Evolutionary conservation across 2,888 invertebrate species (phyloP).

Genomic region (Lasioglossum malachurum): DNA sequence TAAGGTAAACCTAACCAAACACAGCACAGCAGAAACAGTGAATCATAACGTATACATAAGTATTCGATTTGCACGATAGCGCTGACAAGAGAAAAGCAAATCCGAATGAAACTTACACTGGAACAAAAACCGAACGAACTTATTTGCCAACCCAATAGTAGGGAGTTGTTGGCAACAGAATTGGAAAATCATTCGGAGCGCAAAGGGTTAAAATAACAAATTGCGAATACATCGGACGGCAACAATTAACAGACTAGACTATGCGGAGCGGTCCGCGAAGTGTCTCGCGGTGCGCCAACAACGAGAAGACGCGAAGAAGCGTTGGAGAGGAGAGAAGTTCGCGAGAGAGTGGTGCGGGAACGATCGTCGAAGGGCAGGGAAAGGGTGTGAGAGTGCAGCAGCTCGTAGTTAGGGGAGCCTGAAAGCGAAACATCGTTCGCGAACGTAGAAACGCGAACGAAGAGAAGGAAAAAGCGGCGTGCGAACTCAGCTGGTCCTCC

Average conservation of each 20-base stretch:
- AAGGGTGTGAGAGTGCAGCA: constrained; percentile 37
- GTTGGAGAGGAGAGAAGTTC: constrained; percentile 7
- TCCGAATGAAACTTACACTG: no score
- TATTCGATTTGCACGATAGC: no score
- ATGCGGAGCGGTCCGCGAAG: neutral
- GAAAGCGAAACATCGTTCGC: constrained; percentile 59
- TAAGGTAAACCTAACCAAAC: no score
- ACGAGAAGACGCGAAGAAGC: neutral
- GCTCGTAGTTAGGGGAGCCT: constrained; percentile 42
- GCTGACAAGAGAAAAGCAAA: no score
- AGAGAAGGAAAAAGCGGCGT: constrained; percentile 18
- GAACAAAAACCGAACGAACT: no score
- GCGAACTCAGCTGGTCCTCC: constrained; percentile 33
- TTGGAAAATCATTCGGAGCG: no score
- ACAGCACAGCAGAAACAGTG: no score
- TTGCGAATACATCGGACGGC: neutral
- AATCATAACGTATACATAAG: no score
- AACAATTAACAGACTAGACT: neutral
- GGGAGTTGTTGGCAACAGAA: no score
- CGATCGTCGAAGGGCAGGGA: constrained; percentile 17
- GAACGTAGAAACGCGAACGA: constrained; percentile 5
- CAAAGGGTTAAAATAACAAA: neutral
- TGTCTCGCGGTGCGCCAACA: neutral
- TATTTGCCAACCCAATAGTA: no score
- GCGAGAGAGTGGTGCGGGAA: neutral